Conservation (phyloP, 1,140 invertebrate species). For the Palaemon carinicauda region DNA sequence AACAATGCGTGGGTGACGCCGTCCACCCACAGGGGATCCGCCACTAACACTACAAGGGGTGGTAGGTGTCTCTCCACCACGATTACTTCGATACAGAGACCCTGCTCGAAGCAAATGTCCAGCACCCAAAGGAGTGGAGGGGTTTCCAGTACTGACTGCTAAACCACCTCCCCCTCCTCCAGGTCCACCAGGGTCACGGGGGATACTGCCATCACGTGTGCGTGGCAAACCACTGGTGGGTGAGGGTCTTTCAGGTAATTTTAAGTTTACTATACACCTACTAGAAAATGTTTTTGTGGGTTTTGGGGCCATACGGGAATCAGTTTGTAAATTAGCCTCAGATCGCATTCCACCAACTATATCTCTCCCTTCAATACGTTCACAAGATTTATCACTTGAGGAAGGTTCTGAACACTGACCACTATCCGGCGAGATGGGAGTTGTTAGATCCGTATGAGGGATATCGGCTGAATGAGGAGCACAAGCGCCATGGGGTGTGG, state of each 20-base stretch:
- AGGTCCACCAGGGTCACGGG: conserved; percentile 26
- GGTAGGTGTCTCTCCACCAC: conserved; percentile 12
- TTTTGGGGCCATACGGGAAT: conserved; percentile 36
- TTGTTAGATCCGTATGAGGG: conserved; percentile 24
- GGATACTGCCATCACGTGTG: conserved; percentile 32
- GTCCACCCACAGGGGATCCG: conserved; percentile 34
- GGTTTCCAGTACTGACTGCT: conserved; percentile 30
- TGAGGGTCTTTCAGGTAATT: conserved; percentile 50
- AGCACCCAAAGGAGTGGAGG: conserved; percentile 49
- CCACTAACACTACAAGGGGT: conserved; percentile 4
- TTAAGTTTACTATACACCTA: conserved; percentile 57
- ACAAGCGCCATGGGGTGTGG: conserved; percentile 8
- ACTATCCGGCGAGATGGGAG: conserved; percentile 35
- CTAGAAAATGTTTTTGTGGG: conserved; percentile 55
- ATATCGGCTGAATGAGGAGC: conserved; percentile 12
- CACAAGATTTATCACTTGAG: conserved; percentile 53
- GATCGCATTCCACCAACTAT: not conserved
- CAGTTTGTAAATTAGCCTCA: conserved; percentile 7
- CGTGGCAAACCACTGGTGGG: conserved; percentile 41
- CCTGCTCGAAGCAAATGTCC: conserved; percentile 55
- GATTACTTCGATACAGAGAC: conserved; percentile 40
- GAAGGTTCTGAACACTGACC: conserved; percentile 53
- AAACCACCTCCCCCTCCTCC: conserved; percentile 12
- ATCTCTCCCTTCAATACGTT: conserved; percentile 39
- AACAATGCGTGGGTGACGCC: conserved; percentile 34